phyloP scores from a whole-genome alignment of 2,797 vertebrate genomes.

The Helarctos malayanus region DNA sequence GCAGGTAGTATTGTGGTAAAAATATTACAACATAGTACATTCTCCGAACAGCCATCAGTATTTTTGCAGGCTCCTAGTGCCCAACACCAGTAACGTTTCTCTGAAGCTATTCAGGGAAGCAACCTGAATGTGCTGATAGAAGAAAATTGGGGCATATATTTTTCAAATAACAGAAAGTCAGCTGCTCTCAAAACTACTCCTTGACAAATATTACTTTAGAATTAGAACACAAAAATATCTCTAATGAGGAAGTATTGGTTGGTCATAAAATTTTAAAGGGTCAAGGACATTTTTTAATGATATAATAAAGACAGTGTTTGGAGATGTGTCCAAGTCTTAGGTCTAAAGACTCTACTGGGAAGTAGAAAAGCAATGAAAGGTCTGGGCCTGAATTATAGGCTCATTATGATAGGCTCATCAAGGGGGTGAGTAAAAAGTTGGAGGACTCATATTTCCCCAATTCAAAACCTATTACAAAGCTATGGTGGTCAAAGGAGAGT shows the following conservation, averaged over 20 bases:
- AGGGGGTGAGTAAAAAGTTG: background rate
- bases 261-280: constrained; percentile 16
- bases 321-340: background rate
- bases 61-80: background rate
- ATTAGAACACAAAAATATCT: background rate
- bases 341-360: background rate
- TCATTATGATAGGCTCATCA: background rate
- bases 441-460: background rate
- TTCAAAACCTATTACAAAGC: constrained; percentile 39
- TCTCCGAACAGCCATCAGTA: background rate
- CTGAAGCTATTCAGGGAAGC: background rate
- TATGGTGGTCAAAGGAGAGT: background rate
- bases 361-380: background rate
- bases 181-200: background rate
- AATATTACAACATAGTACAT: background rate
- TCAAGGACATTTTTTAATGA: background rate
- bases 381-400: background rate
- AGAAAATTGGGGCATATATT: background rate
- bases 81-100: background rate
- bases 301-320: background rate
- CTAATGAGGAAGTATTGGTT: background rate
- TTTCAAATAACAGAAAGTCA: constrained; percentile 46
- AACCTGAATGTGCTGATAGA: background rate
- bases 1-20: background rate
- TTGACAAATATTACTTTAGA: constrained; percentile 13